These are phyloP conservation scores for Empidonax alnorum DNA, from an alignment of 2,113 vertebrate genomes.

Conservation along the genomic window DNA sequence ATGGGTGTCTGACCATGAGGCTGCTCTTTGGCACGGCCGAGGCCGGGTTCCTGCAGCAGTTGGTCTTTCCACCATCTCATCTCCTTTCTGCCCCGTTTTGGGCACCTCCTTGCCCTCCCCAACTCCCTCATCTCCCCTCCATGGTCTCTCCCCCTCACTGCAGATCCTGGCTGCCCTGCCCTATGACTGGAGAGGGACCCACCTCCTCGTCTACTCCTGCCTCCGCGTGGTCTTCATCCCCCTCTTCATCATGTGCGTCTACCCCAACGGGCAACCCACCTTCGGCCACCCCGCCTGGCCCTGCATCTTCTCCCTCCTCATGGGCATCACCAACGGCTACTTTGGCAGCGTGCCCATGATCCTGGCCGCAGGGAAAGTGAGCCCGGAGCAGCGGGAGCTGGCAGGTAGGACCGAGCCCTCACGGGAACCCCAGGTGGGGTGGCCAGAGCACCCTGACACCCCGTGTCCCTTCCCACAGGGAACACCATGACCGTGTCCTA, in stretches of 20 bases:
- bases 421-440: fast-evolving
- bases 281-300: constrained; percentile 96
- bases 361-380: constrained; percentile 91
- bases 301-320: constrained; percentile 94
- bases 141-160: not conserved
- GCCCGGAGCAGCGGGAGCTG: constrained; percentile 91
- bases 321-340: constrained; percentile 97
- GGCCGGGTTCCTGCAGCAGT: not conserved
- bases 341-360: constrained; percentile 98
- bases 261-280: constrained; percentile 82
- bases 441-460: not conserved
- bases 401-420: constrained; percentile 79
- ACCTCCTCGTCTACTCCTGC: constrained; percentile 91
- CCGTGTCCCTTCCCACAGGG: constrained; percentile 67
- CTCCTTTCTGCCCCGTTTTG: not conserved
- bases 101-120: fast-evolving
- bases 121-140: not conserved
- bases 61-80: not conserved
- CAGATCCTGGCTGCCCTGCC: constrained; percentile 96
- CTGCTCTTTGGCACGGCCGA: fast-evolving
- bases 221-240: constrained; percentile 94
- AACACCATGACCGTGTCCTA: constrained; percentile 99
- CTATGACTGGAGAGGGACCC: constrained; percentile 89
- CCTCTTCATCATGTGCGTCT: constrained; percentile 95
- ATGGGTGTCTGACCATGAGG: not conserved